phyloP scores from a whole-genome alignment of 1,140 invertebrate genomes.

The Tetraneura akinire region DNA sequence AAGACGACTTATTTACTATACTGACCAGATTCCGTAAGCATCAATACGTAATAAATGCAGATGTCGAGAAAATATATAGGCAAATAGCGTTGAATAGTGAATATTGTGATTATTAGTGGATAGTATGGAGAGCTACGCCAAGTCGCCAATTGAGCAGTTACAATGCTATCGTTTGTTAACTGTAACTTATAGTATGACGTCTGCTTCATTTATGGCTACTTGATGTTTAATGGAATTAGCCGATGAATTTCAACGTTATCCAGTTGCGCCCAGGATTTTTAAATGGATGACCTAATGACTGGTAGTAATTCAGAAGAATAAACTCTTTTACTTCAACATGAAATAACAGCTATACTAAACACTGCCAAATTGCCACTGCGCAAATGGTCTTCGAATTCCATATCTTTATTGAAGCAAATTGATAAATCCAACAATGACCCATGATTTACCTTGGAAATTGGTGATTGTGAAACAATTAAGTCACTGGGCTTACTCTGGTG shows the following conservation, averaged over 20 bases:
- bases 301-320: neutral
- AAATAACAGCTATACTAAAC: neutral
- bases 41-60: neutral
- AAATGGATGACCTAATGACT: slow-evolving; percentile 59
- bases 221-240: slow-evolving; percentile 56
- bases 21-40: neutral
- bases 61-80: neutral
- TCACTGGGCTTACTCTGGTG: neutral
- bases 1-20: neutral
- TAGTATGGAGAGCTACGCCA: neutral
- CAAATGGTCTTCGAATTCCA: neutral
- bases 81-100: slow-evolving; percentile 55
- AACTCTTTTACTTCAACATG: neutral
- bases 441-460: neutral
- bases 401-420: neutral
- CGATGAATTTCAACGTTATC: slow-evolving; percentile 55
- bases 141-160: slow-evolving; percentile 46
- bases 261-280: slow-evolving; percentile 58
- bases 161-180: slow-evolving; percentile 57
- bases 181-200: slow-evolving; percentile 58
- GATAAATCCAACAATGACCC: neutral
- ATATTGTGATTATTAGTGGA: neutral
- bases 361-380: neutral
- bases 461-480: neutral
- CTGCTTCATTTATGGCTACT: slow-evolving; percentile 57